phyloP scores from a whole-genome alignment of 2,113 vertebrate genomes.

The Cavia aperea region DNA sequence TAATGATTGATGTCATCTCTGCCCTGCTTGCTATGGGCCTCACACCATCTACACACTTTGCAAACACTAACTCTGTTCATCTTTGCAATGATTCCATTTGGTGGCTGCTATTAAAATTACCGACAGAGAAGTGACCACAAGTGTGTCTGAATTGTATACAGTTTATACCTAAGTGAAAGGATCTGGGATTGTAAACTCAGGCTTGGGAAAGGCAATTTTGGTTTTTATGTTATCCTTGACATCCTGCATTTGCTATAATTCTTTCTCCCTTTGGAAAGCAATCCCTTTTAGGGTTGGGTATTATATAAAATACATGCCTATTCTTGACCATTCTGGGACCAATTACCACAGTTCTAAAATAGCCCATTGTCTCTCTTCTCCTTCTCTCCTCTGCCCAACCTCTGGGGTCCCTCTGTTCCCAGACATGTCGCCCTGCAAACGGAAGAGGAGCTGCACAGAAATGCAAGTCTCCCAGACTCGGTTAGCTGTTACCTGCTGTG shows the following conservation, averaged over 20 bases:
- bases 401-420: not conserved
- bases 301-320: slow-evolving; percentile 34
- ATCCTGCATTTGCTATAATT: slow-evolving; percentile 39
- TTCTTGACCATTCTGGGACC: slow-evolving; percentile 37
- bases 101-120: not conserved
- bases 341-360: slow-evolving; percentile 40
- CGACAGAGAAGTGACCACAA: not conserved
- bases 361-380: not conserved
- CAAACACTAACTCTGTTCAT: not conserved
- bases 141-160: not conserved
- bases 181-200: not conserved
- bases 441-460: not conserved
- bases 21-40: not conserved
- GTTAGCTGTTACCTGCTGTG: not conserved
- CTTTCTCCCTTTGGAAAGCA: slow-evolving; percentile 39
- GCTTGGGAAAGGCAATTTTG: slow-evolving; percentile 22
- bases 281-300: not conserved
- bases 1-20: not conserved
- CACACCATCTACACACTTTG: not conserved
- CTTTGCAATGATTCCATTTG: not conserved
- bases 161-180: not conserved
- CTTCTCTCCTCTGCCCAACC: not conserved
- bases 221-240: not conserved
- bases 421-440: not conserved
- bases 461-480: not conserved